Percentiles rank a stretch among this genome's conserved stretches.
phyloP scores from a whole-genome alignment of 2,888 invertebrate genomes.

The Ischnura elegans region DNA sequence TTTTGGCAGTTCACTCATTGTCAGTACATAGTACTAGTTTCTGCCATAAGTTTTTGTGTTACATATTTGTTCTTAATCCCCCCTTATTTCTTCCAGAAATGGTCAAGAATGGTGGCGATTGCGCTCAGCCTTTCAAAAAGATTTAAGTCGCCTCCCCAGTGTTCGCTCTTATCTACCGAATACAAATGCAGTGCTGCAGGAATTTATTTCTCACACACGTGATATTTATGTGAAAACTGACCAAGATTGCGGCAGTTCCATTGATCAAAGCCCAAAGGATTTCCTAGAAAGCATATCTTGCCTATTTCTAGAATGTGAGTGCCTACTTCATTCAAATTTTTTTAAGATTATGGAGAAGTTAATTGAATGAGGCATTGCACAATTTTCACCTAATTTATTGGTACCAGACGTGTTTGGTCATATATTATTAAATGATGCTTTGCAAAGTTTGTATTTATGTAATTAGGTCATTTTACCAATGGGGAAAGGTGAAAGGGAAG shows the following conservation, averaged over 20 bases:
- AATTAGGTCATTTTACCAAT: no score
- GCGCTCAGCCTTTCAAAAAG: conserved; percentile 89
- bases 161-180: conserved; percentile 84
- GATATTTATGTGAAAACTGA: conserved; percentile 73
- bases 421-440: no score
- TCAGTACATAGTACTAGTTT: no score
- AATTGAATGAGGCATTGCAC: no score
- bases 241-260: conserved; percentile 74
- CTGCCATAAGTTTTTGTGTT: no score
- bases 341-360: background rate
- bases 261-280: conserved; percentile 78
- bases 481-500: no score
- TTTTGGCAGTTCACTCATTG: no score
- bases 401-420: no score
- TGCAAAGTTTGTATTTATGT: no score
- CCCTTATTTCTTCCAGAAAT: conserved; percentile 82
- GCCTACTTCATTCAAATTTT: conserved; percentile 66
- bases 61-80: background rate
- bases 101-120: conserved; percentile 91
- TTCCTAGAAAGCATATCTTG: conserved; percentile 86
- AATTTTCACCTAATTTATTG: no score
- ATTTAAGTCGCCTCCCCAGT: conserved; percentile 86
- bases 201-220: conserved; percentile 82
- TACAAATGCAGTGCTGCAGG: conserved; percentile 83
- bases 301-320: conserved; percentile 89